Base-by-base conservation (phyloP, 2,113 vertebrate species). In the Craseonycteris thonglongyai region DNA sequence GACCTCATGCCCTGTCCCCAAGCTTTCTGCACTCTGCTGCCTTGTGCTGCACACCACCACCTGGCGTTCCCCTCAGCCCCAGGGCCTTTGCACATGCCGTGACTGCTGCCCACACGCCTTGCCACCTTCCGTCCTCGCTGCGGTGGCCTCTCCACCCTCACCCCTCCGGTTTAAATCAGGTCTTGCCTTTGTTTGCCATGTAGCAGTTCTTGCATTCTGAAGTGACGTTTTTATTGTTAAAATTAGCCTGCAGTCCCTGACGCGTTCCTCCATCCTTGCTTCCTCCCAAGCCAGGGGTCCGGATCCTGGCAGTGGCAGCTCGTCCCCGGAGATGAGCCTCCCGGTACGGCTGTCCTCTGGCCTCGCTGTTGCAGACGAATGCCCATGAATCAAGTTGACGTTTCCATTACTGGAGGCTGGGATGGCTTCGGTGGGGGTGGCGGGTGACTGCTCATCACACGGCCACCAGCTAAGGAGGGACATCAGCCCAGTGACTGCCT, bases 301-400 rank as follows among this genome's bases (percentile, higher is more conserved):
- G 66, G 56, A 22, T 35, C 14, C 16, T 24, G 6, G 40, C 38
- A 1, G 33, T 35, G 1, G 58, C 2, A 0, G 68, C 40, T 47
- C 87, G 30, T 76, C 82, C 28, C 51, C 2, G 1, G 16, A 26
- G 16, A 38, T 6, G 56, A 38, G 79, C 26, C 35, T 24, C 83
- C 33, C 63, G 4, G 79, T 0, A 0, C 1, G n/a, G 76, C n/a
- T 85, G 72, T 72, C 21, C 79, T 96, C 81, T 24, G 95, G 96
- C 96, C 93, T 42, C 82, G 96, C 97, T 94, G 96, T 94, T 4
- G 26, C 58, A 26, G 87, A 96, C 4, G 40, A 9, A 94, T 14
- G 94, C 26, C 95, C 95, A 97, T 98, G 97, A 98, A 97, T 98
- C 98, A 98, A 96, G 93, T 15, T 96, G 98, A 98, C 95, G n/a